Evolutionary conservation across 2,888 invertebrate species (phyloP), one percentile per base, ranked within the genome.

Genomic region (Pyralis farinalis): DNA sequence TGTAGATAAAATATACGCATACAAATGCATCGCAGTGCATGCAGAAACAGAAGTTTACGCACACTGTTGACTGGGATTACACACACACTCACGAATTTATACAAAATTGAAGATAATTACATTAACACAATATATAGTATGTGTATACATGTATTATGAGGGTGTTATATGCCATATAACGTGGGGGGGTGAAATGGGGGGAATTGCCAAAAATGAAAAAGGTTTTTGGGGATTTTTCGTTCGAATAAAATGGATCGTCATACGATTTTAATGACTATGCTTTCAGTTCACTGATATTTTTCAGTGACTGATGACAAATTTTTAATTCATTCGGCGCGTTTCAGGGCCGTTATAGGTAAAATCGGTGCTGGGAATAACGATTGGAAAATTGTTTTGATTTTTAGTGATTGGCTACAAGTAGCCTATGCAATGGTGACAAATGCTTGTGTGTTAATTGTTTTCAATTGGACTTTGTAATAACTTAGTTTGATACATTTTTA

Each of bases 71-170:
- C 2, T 53, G 49, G 37, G 43, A 34, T 38, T 32, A 12, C 28
- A 34, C 38, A 47, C 57, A 41, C 68, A 65, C 64, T 68, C 63
- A 35, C 0, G 2, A 59, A 65, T 71, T 81, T 81, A 79, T 79
- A 81, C 80, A 80, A 82, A 85, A 82, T 84, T 76, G 72, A 71
- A 63, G 67, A 72, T 87, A 84, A 85, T 87, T 86, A 82, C 81
- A 80, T 83, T 81, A 77, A 70, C 62, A 54, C 61, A 63, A 64
- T 71, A 67, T 68, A 63, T 63, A 51, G 34, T 32, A 16, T 16
- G 16, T 28, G 37, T 16, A 16, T 16, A 16, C 32, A 12, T 8
- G 4, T 16, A 4, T 16, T 3, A 20, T 27, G 21, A 29, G 32
- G 30, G 47, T 22, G 47, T 34, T 30, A 38, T 38, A 27, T 48